Conservation (phyloP, 2,797 vertebrate genomes). For the Sebastes jordani region DNA sequence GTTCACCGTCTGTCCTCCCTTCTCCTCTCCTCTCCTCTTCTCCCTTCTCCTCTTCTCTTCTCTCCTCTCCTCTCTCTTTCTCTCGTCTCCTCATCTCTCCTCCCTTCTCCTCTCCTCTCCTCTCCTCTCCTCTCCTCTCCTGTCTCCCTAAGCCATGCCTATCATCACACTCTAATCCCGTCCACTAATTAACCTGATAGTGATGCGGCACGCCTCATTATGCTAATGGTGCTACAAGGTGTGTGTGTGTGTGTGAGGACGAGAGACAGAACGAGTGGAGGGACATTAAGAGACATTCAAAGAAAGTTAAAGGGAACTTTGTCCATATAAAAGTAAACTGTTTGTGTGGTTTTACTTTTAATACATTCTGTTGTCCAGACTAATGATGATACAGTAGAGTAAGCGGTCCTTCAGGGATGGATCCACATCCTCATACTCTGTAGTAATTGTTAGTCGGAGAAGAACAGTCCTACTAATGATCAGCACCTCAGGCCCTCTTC, state of each 20-base stretch:
- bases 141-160: conserved; percentile 17
- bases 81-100: too few species aligned
- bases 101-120: too few species aligned
- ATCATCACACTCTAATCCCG: conserved; percentile 41
- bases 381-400: not conserved
- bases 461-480: not conserved
- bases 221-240: conserved; percentile 51
- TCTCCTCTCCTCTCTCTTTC: too few species aligned
- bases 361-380: not conserved
- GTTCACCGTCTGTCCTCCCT: too few species aligned
- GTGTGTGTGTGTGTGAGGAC: too few species aligned
- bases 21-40: too few species aligned
- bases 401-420: not conserved
- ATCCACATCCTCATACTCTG: not conserved
- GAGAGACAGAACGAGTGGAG: too few species aligned
- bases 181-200: conserved; percentile 71
- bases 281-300: not conserved
- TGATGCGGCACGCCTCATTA: conserved; percentile 53
- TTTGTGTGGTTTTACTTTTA: not conserved
- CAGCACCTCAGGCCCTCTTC: not conserved
- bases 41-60: too few species aligned
- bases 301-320: not conserved
- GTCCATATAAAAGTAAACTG: not conserved
- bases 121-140: not conserved
- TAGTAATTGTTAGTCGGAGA: not conserved